Conservation (phyloP, 1,140 invertebrate genomes). For the Telenomus remus region DNA sequence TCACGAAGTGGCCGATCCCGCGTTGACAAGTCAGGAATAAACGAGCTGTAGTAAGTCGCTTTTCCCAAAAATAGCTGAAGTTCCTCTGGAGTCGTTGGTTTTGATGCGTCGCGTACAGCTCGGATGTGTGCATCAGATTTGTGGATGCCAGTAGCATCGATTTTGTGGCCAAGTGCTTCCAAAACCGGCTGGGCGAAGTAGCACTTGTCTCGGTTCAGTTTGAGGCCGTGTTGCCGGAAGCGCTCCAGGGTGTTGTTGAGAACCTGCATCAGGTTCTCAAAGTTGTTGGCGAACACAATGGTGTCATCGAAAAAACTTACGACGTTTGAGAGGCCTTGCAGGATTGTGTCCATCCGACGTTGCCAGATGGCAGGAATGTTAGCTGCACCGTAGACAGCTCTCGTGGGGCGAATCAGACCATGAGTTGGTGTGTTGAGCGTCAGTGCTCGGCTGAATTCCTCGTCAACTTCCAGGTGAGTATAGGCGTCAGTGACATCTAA, state of each 20-base stretch:
- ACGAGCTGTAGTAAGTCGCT: not conserved
- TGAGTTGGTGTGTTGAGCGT: slow-evolving; percentile 53
- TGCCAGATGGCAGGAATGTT: slow-evolving; percentile 34
- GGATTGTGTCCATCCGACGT: slow-evolving; percentile 18
- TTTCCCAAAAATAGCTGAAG: slow-evolving; percentile 39
- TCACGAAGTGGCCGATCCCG: not conserved
- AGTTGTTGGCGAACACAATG: slow-evolving; percentile 5
- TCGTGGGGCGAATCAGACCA: slow-evolving; percentile 38
- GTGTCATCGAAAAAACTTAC: slow-evolving; percentile 26
- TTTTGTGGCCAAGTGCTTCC: slow-evolving; percentile 52
- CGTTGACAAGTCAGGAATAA: not conserved
- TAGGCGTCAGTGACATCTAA: slow-evolving; percentile 52
- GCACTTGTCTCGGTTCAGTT: slow-evolving; percentile 55
- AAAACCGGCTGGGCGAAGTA: slow-evolving; percentile 52
- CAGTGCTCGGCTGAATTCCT: slow-evolving; percentile 39
- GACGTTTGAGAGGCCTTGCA: not conserved
- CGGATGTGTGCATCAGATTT: slow-evolving; percentile 23
- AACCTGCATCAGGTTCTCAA: slow-evolving; percentile 8
- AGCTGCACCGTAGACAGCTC: slow-evolving; percentile 28
- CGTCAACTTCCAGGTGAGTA: slow-evolving; percentile 37
- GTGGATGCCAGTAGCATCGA: slow-evolving; percentile 18
- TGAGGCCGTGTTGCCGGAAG: slow-evolving; percentile 9
- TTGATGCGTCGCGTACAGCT: slow-evolving; percentile 12
- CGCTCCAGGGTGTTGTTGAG: slow-evolving; percentile 7
- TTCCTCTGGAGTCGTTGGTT: slow-evolving; percentile 19